A percentile compares a stretch with the other conserved stretches of the same genome.
These are phyloP conservation scores for Nettapus auritus DNA, from an alignment of 2,113 vertebrate genomes.

Conservation along the genomic window DNA sequence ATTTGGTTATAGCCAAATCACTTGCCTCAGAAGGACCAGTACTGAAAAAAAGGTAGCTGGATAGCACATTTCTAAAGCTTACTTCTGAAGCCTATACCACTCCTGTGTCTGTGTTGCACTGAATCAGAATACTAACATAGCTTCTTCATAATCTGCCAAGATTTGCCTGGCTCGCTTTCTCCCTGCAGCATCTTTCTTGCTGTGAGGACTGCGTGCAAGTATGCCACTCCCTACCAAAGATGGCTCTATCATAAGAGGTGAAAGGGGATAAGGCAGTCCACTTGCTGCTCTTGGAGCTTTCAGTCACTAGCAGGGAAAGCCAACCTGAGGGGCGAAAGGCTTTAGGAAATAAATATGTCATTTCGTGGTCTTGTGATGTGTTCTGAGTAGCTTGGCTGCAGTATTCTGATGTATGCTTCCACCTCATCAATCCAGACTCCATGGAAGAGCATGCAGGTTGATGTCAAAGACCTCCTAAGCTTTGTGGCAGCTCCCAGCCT, in stretches of 20 bases:
- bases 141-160: not conserved
- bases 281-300: not conserved
- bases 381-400: no score
- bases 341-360: not conserved
- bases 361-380: not conserved
- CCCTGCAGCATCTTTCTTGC: not conserved
- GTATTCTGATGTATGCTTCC: no score
- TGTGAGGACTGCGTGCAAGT: not conserved
- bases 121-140: not conserved
- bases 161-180: not conserved
- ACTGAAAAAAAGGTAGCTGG: not conserved
- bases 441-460: not conserved
- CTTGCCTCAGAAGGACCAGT: not conserved
- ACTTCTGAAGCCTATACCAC: not conserved
- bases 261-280: not conserved
- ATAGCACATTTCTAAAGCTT: fast-evolving
- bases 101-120: not conserved
- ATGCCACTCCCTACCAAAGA: not conserved
- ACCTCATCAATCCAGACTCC: not conserved
- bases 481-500: not conserved
- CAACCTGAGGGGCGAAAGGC: not conserved
- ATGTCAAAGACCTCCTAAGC: not conserved
- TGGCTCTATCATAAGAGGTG: not conserved
- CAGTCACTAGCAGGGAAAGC: not conserved
- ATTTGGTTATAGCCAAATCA: not conserved